These are phyloP conservation scores for Eulithis testata DNA, from an alignment of 2,888 invertebrate genomes.

Conservation along the genomic window DNA sequence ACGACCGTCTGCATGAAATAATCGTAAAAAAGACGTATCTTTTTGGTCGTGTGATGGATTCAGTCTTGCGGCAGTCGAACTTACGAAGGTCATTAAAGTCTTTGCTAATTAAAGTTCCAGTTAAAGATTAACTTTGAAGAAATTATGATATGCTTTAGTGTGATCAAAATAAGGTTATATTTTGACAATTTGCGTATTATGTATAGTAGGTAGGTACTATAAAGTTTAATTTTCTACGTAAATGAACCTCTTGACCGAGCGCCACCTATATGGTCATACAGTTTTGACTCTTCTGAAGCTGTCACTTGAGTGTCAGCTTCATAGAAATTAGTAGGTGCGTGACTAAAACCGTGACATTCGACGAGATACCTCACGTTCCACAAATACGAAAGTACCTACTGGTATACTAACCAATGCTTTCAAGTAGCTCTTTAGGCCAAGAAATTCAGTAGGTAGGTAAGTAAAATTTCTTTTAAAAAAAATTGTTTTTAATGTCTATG, in stretches of 20 bases:
- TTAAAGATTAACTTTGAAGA: neutral
- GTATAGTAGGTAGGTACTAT: too few species aligned
- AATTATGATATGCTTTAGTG: too few species aligned
- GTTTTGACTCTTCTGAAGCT: slow-evolving; percentile 23
- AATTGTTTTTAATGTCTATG: too few species aligned
- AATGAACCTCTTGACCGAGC: slow-evolving; percentile 7
- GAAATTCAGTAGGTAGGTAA: too few species aligned
- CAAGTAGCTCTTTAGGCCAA: too few species aligned
- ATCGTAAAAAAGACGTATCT: slow-evolving; percentile 46
- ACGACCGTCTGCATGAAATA: slow-evolving; percentile 50
- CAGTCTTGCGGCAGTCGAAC: slow-evolving; percentile 15
- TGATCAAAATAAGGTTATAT: too few species aligned
- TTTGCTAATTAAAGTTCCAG: slow-evolving; percentile 8
- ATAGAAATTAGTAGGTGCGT: slow-evolving; percentile 29
- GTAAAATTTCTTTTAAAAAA: too few species aligned
- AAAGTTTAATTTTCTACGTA: too few species aligned
- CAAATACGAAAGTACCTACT: neutral
- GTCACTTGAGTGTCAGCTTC: slow-evolving; percentile 27
- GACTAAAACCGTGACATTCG: slow-evolving; percentile 29
- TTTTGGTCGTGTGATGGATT: slow-evolving; percentile 36
- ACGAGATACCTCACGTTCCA: slow-evolving; percentile 24
- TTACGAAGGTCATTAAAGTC: slow-evolving; percentile 14
- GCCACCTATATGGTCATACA: slow-evolving; percentile 5
- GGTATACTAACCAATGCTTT: too few species aligned
- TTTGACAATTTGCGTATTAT: too few species aligned